phyloP scores from a whole-genome alignment of 2,113 vertebrate species.

The Proteles cristata region DNA sequence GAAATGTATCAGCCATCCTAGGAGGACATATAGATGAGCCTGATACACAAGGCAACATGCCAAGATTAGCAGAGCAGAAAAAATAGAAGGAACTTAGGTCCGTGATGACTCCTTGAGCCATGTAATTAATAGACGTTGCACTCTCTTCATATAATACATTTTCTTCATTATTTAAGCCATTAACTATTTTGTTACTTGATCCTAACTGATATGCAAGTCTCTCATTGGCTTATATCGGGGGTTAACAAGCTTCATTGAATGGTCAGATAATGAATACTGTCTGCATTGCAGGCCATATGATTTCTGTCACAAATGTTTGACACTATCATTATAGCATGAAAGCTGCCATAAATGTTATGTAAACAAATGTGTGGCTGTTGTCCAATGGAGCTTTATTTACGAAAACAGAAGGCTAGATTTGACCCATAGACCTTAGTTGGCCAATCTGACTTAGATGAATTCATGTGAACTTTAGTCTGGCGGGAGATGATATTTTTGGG shows the following conservation, averaged over 20 bases:
- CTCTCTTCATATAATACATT: background rate
- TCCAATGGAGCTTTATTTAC: background rate
- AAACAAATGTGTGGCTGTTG: background rate
- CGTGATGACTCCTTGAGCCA: background rate
- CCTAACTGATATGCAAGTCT: background rate
- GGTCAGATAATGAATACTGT: background rate
- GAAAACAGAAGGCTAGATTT: background rate
- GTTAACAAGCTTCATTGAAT: background rate
- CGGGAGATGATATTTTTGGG: background rate
- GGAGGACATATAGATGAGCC: background rate
- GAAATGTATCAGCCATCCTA: background rate
- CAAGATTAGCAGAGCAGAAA: background rate
- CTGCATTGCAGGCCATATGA: background rate
- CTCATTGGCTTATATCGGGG: background rate
- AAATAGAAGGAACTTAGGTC: background rate
- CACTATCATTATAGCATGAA: background rate
- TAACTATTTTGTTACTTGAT: background rate
- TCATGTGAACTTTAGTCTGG: background rate
- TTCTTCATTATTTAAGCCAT: background rate
- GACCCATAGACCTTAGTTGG: background rate
- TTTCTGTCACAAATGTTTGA: background rate
- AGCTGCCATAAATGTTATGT: background rate
- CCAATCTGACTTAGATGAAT: background rate
- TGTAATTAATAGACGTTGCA: background rate
- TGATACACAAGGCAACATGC: background rate